These are phyloP conservation scores for Oikopleura dioica DNA, from an alignment of 23 tunicate species.

Conservation along the genomic window DNA sequence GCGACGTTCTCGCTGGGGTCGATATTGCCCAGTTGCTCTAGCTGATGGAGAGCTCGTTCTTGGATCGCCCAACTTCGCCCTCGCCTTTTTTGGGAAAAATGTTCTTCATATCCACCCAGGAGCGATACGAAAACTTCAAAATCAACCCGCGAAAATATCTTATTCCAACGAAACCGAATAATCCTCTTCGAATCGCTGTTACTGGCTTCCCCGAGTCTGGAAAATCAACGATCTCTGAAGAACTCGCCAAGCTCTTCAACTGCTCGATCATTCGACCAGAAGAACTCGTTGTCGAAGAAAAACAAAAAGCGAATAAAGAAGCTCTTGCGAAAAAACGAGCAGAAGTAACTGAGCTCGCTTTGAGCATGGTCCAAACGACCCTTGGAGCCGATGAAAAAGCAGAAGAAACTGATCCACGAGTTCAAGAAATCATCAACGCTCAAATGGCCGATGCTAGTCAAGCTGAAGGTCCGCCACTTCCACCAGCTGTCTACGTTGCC, in stretches of 20 bases:
- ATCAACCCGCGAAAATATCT: conserved; percentile 73
- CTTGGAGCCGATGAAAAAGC: conserved; percentile 49
- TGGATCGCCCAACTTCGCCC: too few species aligned
- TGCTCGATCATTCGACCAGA: conserved; percentile 27
- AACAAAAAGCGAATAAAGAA: conserved; percentile 22
- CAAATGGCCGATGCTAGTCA: background rate
- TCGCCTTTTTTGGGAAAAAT: too few species aligned
- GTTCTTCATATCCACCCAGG: conserved; percentile 65
- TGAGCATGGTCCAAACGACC: conserved; percentile 38
- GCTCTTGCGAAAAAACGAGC: conserved; percentile 25
- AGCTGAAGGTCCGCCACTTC: background rate
- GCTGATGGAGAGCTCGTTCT: conserved; percentile 42
- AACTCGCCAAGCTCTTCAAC: conserved; percentile 20
- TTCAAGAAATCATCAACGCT: conserved; percentile 12
- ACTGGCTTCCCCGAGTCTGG: conserved; percentile 59
- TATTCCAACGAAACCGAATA: conserved; percentile 55
- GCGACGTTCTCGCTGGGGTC: conserved; percentile 69
- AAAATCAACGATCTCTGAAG: conserved; percentile 23
- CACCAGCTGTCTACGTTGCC: background rate
- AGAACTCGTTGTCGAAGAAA: conserved; percentile 38
- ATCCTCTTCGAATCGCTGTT: conserved; percentile 56
- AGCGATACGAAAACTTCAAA: conserved; percentile 57
- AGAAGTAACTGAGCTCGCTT: conserved; percentile 40
- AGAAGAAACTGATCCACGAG: conserved; percentile 12
- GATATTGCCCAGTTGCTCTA: conserved; percentile 74